Percentiles rank a stretch among this genome's conserved stretches.
These are phyloP conservation scores for Capitulum mitella DNA, from an alignment of 2,888 invertebrate species.

Conservation along the genomic window DNA sequence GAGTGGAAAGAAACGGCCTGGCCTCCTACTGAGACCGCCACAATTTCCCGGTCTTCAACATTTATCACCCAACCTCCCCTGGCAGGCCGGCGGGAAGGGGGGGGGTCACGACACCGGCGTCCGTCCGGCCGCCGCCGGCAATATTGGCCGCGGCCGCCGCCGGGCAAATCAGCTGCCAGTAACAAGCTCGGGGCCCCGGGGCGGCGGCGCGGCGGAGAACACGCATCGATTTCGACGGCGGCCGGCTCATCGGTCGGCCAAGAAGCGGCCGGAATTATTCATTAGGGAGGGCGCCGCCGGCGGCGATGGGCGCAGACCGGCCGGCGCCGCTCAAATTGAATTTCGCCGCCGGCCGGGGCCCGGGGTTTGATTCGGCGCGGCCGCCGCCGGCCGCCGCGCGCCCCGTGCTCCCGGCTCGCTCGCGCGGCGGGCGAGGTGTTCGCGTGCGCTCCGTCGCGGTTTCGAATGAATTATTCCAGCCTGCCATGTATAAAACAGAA, in stretches of 20 bases:
- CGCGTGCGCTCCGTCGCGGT: not conserved
- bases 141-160: not conserved
- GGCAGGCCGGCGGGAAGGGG: too few relatives aligned
- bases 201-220: not conserved
- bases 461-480: not conserved
- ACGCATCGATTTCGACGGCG: not conserved
- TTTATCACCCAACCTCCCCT: too few relatives aligned
- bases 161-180: not conserved
- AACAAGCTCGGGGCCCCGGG: not conserved
- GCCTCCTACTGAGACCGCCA: too few relatives aligned
- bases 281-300: conserved; percentile 29
- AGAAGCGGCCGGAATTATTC: conserved; percentile 32
- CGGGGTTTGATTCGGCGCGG: too few relatives aligned
- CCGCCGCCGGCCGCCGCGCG: too few relatives aligned
- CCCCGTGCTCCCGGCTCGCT: too few relatives aligned
- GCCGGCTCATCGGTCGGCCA: not conserved
- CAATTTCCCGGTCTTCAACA: too few relatives aligned
- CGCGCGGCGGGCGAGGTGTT: too few relatives aligned
- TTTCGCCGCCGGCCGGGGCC: conserved; percentile 41
- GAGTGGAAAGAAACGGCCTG: too few relatives aligned
- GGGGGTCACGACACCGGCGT: too few relatives aligned
- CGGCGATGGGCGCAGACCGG: not conserved
- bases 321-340: not conserved
- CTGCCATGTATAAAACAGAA: not conserved
- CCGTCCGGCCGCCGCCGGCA: too few relatives aligned